Conservation (phyloP, 2,888 invertebrate species). For the Nomada flava region DNA sequence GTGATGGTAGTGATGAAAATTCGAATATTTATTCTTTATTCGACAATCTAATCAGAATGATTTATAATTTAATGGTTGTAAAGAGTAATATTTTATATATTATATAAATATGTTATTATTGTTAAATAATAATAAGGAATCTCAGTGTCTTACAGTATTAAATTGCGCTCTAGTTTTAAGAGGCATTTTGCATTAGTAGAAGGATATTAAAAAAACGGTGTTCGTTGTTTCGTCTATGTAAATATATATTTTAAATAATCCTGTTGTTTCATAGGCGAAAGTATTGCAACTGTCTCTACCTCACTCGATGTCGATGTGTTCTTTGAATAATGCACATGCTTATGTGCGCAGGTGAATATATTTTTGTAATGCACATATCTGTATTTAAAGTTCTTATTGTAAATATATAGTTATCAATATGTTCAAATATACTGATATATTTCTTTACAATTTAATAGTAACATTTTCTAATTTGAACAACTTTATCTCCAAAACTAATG, state of each 20-base stretch:
- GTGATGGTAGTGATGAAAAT: conserved; percentile 4
- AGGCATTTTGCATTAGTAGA: conserved; percentile 19
- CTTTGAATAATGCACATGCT: conserved; percentile 56
- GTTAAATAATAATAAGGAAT: conserved; percentile 42
- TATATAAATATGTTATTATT: conserved; percentile 43
- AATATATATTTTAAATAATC: conserved; percentile 60
- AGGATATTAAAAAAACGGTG: conserved; percentile 16
- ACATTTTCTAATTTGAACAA: neutral
- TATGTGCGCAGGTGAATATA: conserved; percentile 65
- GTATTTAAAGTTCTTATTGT: conserved; percentile 55
- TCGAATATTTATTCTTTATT: conserved; percentile 13
- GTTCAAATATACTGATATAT: conserved; percentile 13
- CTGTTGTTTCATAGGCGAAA: conserved; percentile 44
- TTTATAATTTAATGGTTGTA: conserved; percentile 15
- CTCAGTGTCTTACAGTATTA: conserved; percentile 37
- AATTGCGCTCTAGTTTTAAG: conserved; percentile 36
- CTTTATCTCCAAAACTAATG: neutral
- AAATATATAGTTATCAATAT: conserved; percentile 52
- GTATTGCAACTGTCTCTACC: conserved; percentile 62
- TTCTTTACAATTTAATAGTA: neutral
- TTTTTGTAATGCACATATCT: conserved; percentile 70
- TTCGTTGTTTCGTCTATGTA: conserved; percentile 35
- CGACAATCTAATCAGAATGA: neutral
- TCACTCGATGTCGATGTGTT: conserved; percentile 58
- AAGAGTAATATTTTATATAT: conserved; percentile 28